Conservation (phyloP, 1,140 invertebrate genomes). For the Pseudomyrmex cubaensis region DNA sequence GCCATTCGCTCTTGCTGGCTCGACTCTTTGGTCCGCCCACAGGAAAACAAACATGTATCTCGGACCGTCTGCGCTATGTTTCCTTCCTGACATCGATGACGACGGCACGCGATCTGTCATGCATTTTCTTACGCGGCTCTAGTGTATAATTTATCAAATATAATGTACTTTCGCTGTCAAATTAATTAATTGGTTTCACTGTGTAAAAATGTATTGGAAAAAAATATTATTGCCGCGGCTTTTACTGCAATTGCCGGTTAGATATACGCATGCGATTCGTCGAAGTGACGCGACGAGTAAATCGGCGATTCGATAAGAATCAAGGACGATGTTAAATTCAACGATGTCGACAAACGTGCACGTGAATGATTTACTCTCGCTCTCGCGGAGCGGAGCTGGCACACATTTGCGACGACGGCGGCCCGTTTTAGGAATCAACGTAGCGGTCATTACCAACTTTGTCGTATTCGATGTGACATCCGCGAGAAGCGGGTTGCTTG, state of each 20-base stretch:
- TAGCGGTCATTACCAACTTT: constrained; percentile 29
- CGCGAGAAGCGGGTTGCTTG: background rate
- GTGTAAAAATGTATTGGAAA: background rate
- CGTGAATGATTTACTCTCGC: constrained; percentile 26
- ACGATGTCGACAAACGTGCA: background rate
- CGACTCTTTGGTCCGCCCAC: constrained; percentile 77
- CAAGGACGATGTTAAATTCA: constrained; percentile 34
- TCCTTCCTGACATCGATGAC: constrained; percentile 54
- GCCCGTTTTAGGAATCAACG: constrained; percentile 35
- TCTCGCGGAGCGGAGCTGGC: constrained; percentile 7
- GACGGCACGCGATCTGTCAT: constrained; percentile 16
- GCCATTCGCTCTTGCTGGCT: constrained; percentile 56
- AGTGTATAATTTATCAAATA: background rate
- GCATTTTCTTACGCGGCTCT: background rate
- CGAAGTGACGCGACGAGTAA: constrained; percentile 22
- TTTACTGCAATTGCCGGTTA: background rate
- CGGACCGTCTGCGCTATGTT: constrained; percentile 50
- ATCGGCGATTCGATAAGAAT: constrained; percentile 37
- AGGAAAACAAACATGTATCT: constrained; percentile 79
- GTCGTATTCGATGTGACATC: constrained; percentile 22
- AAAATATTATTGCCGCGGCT: background rate
- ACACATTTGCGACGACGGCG: constrained; percentile 29
- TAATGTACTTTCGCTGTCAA: no score
- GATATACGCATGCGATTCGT: background rate
- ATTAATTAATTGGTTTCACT: background rate